These are phyloP conservation scores for Diadumene lineata DNA, from an alignment of 92 coral and sea anemone species.

Conservation along the genomic window DNA sequence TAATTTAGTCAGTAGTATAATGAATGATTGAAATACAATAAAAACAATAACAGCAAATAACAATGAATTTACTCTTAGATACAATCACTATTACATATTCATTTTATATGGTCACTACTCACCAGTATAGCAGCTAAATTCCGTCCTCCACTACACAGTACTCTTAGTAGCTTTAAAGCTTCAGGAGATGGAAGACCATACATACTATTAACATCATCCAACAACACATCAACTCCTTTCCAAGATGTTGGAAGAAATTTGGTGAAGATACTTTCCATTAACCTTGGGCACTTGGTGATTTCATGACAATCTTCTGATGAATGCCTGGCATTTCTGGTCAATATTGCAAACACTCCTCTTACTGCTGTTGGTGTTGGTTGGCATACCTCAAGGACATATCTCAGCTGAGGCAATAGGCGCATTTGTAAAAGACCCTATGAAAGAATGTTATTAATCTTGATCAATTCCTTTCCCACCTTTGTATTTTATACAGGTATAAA, in stretches of 20 bases:
- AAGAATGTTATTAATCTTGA: too few species aligned
- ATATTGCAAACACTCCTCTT: slow-evolving; percentile 54
- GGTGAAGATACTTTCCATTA: slow-evolving; percentile 69
- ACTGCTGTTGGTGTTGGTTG: slow-evolving; percentile 77
- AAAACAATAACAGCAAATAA: too few species aligned
- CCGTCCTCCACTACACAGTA: slow-evolving; percentile 81
- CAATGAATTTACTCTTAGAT: too few species aligned
- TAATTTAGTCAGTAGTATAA: too few species aligned
- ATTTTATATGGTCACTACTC: too few species aligned
- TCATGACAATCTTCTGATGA: slow-evolving; percentile 78
- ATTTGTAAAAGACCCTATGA: slow-evolving; percentile 91
- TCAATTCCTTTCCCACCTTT: too few species aligned
- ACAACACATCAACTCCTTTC: slow-evolving; percentile 44
- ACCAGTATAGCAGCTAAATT: slow-evolving; percentile 78
- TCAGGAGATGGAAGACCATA: slow-evolving; percentile 70
- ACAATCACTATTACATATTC: too few species aligned
- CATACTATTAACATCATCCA: slow-evolving; percentile 38
- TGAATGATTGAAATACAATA: too few species aligned
- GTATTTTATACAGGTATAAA: too few species aligned
- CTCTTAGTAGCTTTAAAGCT: slow-evolving; percentile 79
- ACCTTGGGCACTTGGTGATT: slow-evolving; percentile 86
- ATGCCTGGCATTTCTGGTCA: slow-evolving; percentile 87
- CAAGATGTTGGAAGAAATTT: slow-evolving; percentile 89
- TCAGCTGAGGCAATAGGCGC: slow-evolving; percentile 83
- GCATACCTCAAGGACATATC: slow-evolving; percentile 92